Evolutionary conservation across 2,797 vertebrate species (phyloP).

Genomic region (Sebastes hubbsi): DNA sequence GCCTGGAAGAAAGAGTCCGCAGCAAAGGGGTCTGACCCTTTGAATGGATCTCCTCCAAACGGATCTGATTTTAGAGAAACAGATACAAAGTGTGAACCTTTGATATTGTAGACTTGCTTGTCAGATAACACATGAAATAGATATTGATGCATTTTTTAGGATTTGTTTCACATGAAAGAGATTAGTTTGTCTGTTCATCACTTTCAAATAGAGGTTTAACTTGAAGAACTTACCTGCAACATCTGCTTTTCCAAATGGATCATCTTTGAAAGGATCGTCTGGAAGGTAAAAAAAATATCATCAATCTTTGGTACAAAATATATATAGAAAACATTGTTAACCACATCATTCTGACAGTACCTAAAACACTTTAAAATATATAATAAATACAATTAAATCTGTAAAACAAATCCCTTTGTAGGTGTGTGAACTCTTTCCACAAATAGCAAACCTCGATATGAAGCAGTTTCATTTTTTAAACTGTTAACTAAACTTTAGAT

Average conservation of each 20-base stretch:
- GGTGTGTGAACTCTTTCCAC: too few species aligned
- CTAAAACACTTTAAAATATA: background rate
- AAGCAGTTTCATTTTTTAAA: background rate
- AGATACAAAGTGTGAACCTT: background rate
- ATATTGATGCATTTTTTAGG: background rate
- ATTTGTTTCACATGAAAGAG: background rate
- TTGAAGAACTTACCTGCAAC: constrained; percentile 81
- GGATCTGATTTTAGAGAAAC: constrained; percentile 83
- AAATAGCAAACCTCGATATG: background rate
- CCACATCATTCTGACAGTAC: too few species aligned
- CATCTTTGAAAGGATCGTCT: constrained; percentile 97
- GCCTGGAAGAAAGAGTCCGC: constrained; percentile 92
- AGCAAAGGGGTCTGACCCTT: constrained; percentile 96
- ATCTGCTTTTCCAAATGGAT: constrained; percentile 93
- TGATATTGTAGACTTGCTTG: background rate
- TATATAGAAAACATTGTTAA: too few species aligned
- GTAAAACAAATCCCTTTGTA: too few species aligned
- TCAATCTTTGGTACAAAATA: background rate
- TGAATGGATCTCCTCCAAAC: constrained; percentile 96
- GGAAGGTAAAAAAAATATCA: constrained; percentile 22
- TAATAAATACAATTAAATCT: background rate
- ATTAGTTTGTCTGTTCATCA: background rate
- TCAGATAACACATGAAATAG: background rate
- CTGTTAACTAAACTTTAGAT: background rate
- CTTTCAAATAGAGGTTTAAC: background rate